These are phyloP conservation scores for Cyrtodaria siliqua DNA, from an alignment of 2,888 invertebrate species.

Conservation along the genomic window DNA sequence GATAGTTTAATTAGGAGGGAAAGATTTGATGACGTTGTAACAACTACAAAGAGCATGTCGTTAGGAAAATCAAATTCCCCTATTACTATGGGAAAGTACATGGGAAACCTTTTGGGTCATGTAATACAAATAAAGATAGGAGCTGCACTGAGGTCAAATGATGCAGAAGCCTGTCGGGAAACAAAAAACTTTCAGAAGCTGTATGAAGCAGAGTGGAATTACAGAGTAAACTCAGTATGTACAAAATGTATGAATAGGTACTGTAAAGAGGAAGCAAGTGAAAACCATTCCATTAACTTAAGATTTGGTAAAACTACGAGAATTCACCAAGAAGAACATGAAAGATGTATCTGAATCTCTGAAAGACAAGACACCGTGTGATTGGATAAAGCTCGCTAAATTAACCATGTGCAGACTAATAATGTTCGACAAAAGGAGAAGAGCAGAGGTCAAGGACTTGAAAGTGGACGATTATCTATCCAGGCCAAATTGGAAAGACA, in stretches of 20 bases:
- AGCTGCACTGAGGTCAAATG: not conserved
- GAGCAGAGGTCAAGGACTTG: slow-evolving; percentile 43
- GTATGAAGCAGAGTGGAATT: not conserved
- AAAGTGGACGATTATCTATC: slow-evolving; percentile 29
- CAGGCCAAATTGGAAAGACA: slow-evolving; percentile 25
- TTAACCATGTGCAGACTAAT: slow-evolving; percentile 28
- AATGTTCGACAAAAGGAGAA: slow-evolving; percentile 37
- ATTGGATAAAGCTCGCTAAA: slow-evolving; percentile 29
- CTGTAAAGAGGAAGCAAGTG: slow-evolving; percentile 7
- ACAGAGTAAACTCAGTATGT: not conserved
- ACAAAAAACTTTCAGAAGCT: not conserved
- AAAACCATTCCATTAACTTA: slow-evolving; percentile 42
- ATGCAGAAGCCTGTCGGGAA: not conserved
- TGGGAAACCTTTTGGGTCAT: not conserved
- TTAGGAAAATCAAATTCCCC: slow-evolving; percentile 2
- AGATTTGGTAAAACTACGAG: slow-evolving; percentile 24
- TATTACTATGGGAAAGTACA: not conserved
- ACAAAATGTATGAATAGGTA: not conserved
- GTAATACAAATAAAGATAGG: not conserved
- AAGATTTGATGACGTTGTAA: slow-evolving; percentile 30
- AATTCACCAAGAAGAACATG: slow-evolving; percentile 1
- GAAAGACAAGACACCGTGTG: slow-evolving; percentile 3
- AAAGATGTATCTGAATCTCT: slow-evolving; percentile 6
- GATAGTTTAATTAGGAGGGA: slow-evolving; percentile 10
- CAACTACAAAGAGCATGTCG: not conserved